phyloP scores from a whole-genome alignment of 1,140 invertebrate species.

The Pseudomyrmex pallidus region DNA sequence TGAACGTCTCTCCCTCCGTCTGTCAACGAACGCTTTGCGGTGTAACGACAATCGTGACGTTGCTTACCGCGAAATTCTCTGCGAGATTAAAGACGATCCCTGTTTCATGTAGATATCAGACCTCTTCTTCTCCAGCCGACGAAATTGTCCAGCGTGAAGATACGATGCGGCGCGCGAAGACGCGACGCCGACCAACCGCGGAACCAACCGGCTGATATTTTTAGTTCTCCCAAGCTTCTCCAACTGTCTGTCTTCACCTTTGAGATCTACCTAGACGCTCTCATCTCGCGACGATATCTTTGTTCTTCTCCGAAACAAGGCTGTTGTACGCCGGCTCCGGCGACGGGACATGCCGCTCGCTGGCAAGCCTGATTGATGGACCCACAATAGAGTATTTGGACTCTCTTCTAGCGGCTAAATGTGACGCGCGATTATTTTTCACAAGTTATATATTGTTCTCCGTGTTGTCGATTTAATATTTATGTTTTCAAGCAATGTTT shows the following conservation, averaged over 20 bases:
- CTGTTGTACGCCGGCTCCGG: background rate
- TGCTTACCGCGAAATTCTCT: conserved; percentile 18
- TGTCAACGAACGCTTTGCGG: conserved; percentile 10
- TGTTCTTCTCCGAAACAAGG: conserved; percentile 38
- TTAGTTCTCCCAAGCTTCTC: conserved; percentile 66
- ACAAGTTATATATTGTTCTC: background rate
- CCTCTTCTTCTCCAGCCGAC: conserved; percentile 63
- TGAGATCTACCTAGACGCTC: conserved; percentile 65
- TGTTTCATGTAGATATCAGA: conserved; percentile 22
- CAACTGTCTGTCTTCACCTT: conserved; percentile 68
- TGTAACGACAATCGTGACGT: conserved; percentile 15
- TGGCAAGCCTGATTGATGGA: conserved; percentile 19
- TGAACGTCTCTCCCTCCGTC: conserved; percentile 34
- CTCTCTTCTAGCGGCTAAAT: background rate
- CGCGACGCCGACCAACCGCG: conserved; percentile 42
- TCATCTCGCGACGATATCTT: conserved; percentile 28
- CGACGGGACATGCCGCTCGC: conserved; percentile 7
- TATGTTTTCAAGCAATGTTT: background rate
- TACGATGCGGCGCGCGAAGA: conserved; percentile 9
- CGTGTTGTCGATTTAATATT: too few relatives aligned
- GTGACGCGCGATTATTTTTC: background rate
- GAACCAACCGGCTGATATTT: conserved; percentile 68
- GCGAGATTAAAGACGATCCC: conserved; percentile 45
- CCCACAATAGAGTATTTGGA: background rate
- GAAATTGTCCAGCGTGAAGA: conserved; percentile 61